Evolutionary conservation across 1,140 invertebrate genomes (phyloP).

Genomic region (Drosophila elegans): DNA sequence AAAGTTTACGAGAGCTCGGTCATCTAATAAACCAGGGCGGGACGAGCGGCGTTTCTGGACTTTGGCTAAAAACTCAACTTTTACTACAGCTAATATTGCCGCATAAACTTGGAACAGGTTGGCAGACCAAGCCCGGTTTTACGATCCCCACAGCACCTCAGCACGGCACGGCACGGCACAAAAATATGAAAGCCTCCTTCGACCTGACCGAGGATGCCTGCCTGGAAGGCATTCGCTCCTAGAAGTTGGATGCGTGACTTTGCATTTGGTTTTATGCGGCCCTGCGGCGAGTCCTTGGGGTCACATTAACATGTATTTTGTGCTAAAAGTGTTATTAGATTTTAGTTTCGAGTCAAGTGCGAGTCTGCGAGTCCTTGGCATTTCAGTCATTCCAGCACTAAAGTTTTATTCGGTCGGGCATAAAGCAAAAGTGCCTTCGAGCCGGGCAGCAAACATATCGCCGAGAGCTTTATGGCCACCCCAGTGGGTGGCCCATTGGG

Average conservation of each 20-base stretch:
- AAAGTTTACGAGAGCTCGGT: conserved; percentile 70
- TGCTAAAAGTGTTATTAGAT: conserved; percentile 83
- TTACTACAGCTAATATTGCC: conserved; percentile 77
- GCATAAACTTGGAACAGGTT: conserved; percentile 78
- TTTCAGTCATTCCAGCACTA: conserved; percentile 61
- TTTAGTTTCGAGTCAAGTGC: conserved; percentile 82
- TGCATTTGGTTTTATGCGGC: conserved; percentile 59
- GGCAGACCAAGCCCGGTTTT: conserved; percentile 52
- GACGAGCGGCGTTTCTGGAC: conserved; percentile 50
- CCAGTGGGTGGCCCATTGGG: conserved; percentile 4
- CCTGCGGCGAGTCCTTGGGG: conserved; percentile 64
- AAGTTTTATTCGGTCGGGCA: conserved; percentile 76
- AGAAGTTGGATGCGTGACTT: conserved; percentile 63
- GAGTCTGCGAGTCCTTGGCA: conserved; percentile 41
- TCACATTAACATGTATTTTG: conserved; percentile 81
- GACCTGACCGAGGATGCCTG: neutral
- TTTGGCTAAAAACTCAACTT: conserved; percentile 71
- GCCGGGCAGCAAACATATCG: conserved; percentile 67
- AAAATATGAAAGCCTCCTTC: conserved; percentile 71
- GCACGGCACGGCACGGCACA: conserved; percentile 46
- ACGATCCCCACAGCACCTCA: conserved; percentile 54
- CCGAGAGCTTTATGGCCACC: conserved; percentile 63
- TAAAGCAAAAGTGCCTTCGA: conserved; percentile 81
- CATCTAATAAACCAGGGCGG: conserved; percentile 74
- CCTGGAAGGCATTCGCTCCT: neutral